Evolutionary conservation across 2,888 invertebrate species (phyloP).

Genomic region (Cheilosia soror): DNA sequence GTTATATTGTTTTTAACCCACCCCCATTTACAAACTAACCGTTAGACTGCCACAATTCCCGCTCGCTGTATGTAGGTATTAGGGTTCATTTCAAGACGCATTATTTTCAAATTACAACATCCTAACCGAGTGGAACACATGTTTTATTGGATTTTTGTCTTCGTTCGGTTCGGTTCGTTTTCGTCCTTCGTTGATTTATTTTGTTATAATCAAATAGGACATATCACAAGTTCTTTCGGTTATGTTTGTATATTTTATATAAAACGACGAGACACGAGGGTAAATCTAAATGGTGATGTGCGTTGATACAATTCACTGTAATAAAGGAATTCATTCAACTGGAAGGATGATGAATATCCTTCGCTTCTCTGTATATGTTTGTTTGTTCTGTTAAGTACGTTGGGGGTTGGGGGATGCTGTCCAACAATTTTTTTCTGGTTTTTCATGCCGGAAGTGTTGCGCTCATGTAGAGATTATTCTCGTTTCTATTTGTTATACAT

Average conservation of each 20-base stretch:
- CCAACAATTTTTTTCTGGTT: constrained; percentile 41
- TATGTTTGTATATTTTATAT: too few relatives aligned
- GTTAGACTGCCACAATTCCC: constrained; percentile 33
- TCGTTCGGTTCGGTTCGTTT: constrained; percentile 7
- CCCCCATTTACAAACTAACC: constrained; percentile 1
- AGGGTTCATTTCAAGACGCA: constrained; percentile 52
- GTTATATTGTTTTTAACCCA: constrained; percentile 67
- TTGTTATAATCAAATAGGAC: constrained; percentile 64
- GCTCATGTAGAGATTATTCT: constrained; percentile 58
- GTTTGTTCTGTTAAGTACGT: constrained; percentile 20
- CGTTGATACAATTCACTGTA: constrained; percentile 59
- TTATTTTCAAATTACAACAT: constrained; percentile 72
- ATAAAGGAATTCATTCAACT: constrained; percentile 70
- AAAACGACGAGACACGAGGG: constrained; percentile 1
- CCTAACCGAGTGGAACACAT: constrained; percentile 65
- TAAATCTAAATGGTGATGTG: constrained; percentile 49
- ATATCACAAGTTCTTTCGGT: constrained; percentile 44
- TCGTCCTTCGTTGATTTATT: constrained; percentile 56
- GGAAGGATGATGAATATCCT: constrained; percentile 72
- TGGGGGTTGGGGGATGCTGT: constrained; percentile 11
- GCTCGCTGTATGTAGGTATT: constrained; percentile 10
- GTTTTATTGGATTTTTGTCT: constrained; percentile 59
- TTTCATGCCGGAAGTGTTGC: constrained; percentile 60
- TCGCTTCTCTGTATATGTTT: constrained; percentile 21
- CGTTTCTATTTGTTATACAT: constrained; percentile 38